Percentiles rank a stretch among this genome's conserved stretches.
Conservation (phyloP, 1,140 invertebrate genomes). For the Reticulitermes speratus region DNA sequence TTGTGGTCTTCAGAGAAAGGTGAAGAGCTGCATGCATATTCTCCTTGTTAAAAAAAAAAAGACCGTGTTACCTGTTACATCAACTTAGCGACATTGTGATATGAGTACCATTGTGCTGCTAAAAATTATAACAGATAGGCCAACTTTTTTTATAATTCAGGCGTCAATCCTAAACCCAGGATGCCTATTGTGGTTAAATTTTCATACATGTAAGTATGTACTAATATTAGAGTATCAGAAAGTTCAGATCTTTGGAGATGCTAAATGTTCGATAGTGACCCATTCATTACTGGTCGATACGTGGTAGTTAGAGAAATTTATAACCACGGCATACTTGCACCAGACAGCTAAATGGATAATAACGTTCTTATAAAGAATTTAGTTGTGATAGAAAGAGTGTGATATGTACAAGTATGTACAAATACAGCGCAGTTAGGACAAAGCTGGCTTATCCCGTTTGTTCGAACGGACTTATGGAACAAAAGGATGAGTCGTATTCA, state of each 20-base stretch:
- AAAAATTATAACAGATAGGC: neutral
- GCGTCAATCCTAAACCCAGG: neutral
- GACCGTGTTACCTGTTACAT: neutral
- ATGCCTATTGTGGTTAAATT: neutral
- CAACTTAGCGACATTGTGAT: neutral
- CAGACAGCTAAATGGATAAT: neutral
- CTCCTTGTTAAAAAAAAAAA: too few species aligned
- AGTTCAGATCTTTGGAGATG: neutral
- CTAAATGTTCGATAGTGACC: neutral
- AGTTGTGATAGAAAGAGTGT: neutral
- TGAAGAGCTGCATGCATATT: too few species aligned
- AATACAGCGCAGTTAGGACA: neutral
- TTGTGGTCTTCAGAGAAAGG: too few species aligned
- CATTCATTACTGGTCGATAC: neutral
- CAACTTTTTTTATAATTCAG: neutral
- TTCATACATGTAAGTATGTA: neutral
- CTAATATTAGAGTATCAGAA: neutral
- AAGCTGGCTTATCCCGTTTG: too few species aligned
- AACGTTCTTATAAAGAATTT: neutral
- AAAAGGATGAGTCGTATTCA: too few species aligned
- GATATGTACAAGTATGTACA: neutral
- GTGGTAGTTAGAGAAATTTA: neutral
- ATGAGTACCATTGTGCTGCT: neutral
- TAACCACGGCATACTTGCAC: neutral
- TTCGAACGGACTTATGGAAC: too few species aligned